Evolutionary conservation across 2,888 invertebrate genomes (phyloP).

Genomic region (Rhagium mordax): DNA sequence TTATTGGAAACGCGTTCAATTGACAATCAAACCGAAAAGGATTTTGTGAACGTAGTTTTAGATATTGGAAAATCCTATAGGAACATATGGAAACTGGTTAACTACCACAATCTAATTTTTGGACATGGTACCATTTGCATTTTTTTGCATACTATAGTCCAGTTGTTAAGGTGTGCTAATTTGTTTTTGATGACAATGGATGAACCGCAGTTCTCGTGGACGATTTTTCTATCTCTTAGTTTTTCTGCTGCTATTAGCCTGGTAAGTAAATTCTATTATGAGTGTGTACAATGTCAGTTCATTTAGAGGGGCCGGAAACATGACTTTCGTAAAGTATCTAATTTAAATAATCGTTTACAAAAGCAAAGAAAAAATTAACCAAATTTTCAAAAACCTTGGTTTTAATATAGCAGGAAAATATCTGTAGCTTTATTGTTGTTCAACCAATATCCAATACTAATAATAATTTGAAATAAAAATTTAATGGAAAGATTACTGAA

Average conservation of each 20-base stretch:
- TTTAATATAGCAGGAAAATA: too few species aligned
- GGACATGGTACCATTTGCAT: conserved; percentile 15
- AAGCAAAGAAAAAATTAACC: too few species aligned
- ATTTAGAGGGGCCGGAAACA: too few species aligned
- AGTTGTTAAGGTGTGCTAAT: conserved; percentile 23
- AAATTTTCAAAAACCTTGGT: too few species aligned
- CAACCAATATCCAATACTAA: too few species aligned
- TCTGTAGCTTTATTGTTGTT: too few species aligned
- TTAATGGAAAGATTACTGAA: too few species aligned
- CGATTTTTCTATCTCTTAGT: not conserved
- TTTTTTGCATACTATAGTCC: conserved; percentile 27
- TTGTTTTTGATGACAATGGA: not conserved
- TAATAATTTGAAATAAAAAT: too few species aligned
- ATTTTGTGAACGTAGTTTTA: conserved; percentile 10
- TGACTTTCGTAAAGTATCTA: too few species aligned
- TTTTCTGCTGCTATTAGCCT: not conserved
- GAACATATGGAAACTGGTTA: not conserved
- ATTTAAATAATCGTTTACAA: too few species aligned
- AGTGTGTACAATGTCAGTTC: too few species aligned
- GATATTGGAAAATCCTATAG: conserved; percentile 17
- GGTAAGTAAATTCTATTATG: conserved; percentile 6
- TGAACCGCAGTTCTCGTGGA: not conserved
- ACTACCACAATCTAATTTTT: conserved; percentile 24
- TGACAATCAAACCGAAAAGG: conserved; percentile 7
- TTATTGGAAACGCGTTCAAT: conserved; percentile 2